phyloP scores from a whole-genome alignment of 2,113 vertebrate genomes.

The Silurus asotus region DNA sequence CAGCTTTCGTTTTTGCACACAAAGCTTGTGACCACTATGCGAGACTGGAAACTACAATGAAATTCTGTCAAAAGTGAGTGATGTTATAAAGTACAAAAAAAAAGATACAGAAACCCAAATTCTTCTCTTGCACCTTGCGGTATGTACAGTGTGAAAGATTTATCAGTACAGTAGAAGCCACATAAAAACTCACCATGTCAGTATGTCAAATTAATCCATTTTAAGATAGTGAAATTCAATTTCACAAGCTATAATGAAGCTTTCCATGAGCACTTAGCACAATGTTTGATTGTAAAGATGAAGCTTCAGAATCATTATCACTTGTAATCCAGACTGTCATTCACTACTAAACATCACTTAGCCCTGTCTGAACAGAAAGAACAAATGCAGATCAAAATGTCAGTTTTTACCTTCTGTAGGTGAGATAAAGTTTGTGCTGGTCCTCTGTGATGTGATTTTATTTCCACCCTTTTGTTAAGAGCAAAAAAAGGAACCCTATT shows the following conservation, averaged over 20 bases:
- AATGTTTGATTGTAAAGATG: not conserved
- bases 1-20: conserved; percentile 46
- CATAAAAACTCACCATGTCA: not conserved
- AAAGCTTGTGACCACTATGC: conserved; percentile 25
- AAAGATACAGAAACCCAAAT: not conserved
- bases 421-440: not conserved
- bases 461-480: not conserved
- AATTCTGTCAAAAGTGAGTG: not conserved
- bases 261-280: not conserved
- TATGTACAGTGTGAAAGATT: conserved; percentile 26
- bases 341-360: not conserved
- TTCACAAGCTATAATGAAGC: not conserved
- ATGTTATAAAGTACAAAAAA: not conserved
- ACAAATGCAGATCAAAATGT: conserved; percentile 29
- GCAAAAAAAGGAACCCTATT: not conserved
- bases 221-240: not conserved
- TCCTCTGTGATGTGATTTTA: conserved; percentile 5
- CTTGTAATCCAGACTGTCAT: not conserved
- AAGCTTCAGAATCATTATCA: not conserved
- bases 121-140: not conserved
- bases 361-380: not conserved
- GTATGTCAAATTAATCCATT: not conserved
- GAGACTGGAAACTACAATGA: conserved; percentile 16
- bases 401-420: conserved; percentile 33
- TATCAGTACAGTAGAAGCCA: conserved; percentile 32